These are phyloP conservation scores for Epistrophella euchroma DNA, from an alignment of 2,888 invertebrate genomes.

Conservation along the genomic window DNA sequence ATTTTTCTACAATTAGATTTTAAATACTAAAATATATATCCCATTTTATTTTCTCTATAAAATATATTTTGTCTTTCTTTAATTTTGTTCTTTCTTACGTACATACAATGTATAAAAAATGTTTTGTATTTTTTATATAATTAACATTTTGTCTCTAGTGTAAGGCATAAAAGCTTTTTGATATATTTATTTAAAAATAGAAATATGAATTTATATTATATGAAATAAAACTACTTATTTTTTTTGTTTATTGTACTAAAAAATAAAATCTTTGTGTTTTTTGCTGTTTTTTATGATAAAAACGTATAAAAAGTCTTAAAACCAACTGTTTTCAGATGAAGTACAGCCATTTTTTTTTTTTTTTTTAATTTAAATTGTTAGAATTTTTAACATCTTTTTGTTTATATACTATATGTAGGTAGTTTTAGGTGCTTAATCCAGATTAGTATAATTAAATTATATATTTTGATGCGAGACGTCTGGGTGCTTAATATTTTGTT, in stretches of 20 bases:
- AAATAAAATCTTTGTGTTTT: slow-evolving; percentile 55
- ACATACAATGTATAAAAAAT: slow-evolving; percentile 10
- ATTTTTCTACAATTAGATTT: slow-evolving; percentile 25
- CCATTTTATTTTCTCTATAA: slow-evolving; percentile 23
- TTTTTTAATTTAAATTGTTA: slow-evolving; percentile 3
- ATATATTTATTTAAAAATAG: slow-evolving; percentile 31
- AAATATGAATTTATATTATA: slow-evolving; percentile 8
- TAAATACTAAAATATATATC: slow-evolving; percentile 31
- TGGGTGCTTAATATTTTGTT: slow-evolving; percentile 17
- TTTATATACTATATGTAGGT: background rate
- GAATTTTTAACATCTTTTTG: background rate
- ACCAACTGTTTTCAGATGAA: slow-evolving; percentile 54
- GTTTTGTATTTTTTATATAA: slow-evolving; percentile 2
- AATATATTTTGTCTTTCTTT: slow-evolving; percentile 32
- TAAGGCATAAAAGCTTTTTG: slow-evolving; percentile 41
- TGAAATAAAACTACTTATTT: slow-evolving; percentile 37
- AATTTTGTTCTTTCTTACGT: background rate
- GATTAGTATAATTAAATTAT: slow-evolving; percentile 20
- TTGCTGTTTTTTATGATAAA: slow-evolving; percentile 54
- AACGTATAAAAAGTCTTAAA: slow-evolving; percentile 68
- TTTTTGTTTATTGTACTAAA: slow-evolving; percentile 44
- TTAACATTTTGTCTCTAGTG: slow-evolving; percentile 18
- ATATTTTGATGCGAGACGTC: slow-evolving; percentile 64
- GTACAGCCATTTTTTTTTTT: slow-evolving; percentile 51
- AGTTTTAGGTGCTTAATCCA: slow-evolving; percentile 33